phyloP scores from a whole-genome alignment of 2,797 vertebrate genomes.

The Gastrophryne carolinensis region DNA sequence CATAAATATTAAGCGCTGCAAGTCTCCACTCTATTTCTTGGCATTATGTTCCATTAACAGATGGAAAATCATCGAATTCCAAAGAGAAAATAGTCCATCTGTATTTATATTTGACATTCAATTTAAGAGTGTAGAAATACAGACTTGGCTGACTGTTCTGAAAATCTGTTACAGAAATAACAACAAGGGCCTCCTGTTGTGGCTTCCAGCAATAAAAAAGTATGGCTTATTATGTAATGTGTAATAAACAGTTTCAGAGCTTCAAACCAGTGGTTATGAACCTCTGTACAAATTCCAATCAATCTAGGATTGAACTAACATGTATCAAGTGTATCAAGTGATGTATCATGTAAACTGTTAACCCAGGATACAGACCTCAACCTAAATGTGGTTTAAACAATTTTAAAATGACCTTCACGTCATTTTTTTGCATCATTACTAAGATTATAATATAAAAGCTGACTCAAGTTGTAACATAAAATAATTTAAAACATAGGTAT shows the following conservation, averaged over 20 bases:
- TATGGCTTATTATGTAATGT: background rate
- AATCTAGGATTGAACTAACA: background rate
- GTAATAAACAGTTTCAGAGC: slow-evolving; percentile 14
- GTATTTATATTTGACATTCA: slow-evolving; percentile 52
- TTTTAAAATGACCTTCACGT: too few species aligned
- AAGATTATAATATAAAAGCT: too few species aligned
- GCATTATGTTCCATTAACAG: slow-evolving; percentile 39
- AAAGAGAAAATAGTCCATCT: slow-evolving; percentile 47
- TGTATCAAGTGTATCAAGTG: background rate
- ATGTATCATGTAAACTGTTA: too few species aligned
- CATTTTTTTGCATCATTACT: too few species aligned
- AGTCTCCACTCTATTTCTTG: slow-evolving; percentile 41
- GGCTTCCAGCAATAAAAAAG: slow-evolving; percentile 20
- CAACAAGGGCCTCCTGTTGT: slow-evolving; percentile 25
- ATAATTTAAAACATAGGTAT: too few species aligned
- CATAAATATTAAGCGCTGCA: slow-evolving; percentile 29
- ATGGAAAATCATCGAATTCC: slow-evolving; percentile 38
- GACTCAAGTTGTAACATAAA: too few species aligned
- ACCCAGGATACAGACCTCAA: too few species aligned
- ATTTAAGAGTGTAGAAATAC: slow-evolving; percentile 35
- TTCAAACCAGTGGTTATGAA: background rate
- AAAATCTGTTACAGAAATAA: slow-evolving; percentile 42
- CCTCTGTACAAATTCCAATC: background rate
- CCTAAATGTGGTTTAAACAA: too few species aligned
- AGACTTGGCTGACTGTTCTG: slow-evolving; percentile 40